phyloP scores from a whole-genome alignment of 2,113 vertebrate species.

The Pteropus alecto region DNA sequence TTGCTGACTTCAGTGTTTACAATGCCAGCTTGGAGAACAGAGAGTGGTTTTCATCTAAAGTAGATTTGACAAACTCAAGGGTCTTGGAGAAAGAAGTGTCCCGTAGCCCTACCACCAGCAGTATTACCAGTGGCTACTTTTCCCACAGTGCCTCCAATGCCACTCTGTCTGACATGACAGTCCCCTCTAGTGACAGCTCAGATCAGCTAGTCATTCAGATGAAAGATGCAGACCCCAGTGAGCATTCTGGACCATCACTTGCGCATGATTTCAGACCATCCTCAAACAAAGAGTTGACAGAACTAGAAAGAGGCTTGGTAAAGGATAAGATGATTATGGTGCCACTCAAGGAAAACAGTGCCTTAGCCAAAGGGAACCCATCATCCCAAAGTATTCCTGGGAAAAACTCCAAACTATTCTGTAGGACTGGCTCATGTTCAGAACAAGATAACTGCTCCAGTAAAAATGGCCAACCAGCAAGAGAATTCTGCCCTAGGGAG shows the following conservation, averaged over 20 bases:
- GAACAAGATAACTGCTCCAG: conserved; percentile 52
- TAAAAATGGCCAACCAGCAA: conserved; percentile 40
- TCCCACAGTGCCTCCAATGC: conserved; percentile 97
- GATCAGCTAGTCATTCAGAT: conserved; percentile 88
- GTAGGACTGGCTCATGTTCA: conserved; percentile 68
- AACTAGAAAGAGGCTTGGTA: conserved; percentile 77
- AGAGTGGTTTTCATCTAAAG: conserved; percentile 86
- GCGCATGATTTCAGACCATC: conserved; percentile 68
- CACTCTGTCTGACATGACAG: conserved; percentile 94
- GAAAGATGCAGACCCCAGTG: conserved; percentile 79
- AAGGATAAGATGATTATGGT: conserved; percentile 64
- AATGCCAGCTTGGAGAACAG: conserved; percentile 93
- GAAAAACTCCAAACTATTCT: conserved; percentile 59
- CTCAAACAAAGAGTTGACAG: conserved; percentile 81
- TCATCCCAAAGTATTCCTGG: conserved; percentile 61
- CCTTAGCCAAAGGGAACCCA: conserved; percentile 81
- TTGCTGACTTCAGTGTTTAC: conserved; percentile 98
- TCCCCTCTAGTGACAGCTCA: conserved; percentile 92
- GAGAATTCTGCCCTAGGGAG: conserved; percentile 74
- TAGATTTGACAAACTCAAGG: conserved; percentile 83
- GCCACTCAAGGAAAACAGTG: conserved; percentile 84
- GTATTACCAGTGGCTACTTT: conserved; percentile 97
- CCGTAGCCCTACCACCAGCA: conserved; percentile 96
- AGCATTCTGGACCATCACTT: conserved; percentile 61
- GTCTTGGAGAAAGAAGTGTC: conserved; percentile 88